Evolutionary conservation across 2,113 vertebrate genomes (phyloP).

Genomic region (Phoxinus phoxinus): DNA sequence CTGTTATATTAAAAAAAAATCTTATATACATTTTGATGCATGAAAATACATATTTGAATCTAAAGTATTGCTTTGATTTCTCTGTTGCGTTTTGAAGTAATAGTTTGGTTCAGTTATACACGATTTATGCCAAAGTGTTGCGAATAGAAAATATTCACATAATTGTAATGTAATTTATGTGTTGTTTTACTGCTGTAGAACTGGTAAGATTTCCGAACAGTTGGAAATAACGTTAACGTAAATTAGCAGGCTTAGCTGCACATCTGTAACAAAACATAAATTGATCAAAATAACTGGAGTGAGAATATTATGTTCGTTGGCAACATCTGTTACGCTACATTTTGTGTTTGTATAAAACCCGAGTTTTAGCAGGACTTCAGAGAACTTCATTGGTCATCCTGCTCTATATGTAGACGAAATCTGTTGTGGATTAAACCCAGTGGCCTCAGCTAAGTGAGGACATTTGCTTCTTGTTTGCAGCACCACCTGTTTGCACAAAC

Average conservation of each 20-base stretch:
- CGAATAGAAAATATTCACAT: background rate
- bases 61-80: background rate
- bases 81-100: background rate
- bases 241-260: constrained; percentile 20
- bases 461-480: constrained; percentile 28
- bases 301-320: constrained; percentile 45
- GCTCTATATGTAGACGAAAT: constrained; percentile 59
- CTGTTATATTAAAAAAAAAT: background rate
- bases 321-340: constrained; percentile 47
- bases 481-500: constrained; percentile 48
- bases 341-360: background rate
- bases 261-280: constrained; percentile 27
- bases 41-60: background rate
- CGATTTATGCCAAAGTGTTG: background rate
- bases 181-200: background rate
- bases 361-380: constrained; percentile 7
- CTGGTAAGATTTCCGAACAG: constrained; percentile 18
- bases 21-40: background rate
- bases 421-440: constrained; percentile 46
- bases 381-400: constrained; percentile 55
- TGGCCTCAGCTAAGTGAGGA: background rate
- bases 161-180: background rate
- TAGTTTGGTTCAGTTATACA: background rate
- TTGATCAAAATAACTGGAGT: constrained; percentile 33
- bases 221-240: constrained; percentile 5